A percentile compares a stretch with the other conserved stretches of the same genome.
Evolutionary conservation across 2,113 vertebrate species (phyloP).

Genomic region (Python bivittatus): DNA sequence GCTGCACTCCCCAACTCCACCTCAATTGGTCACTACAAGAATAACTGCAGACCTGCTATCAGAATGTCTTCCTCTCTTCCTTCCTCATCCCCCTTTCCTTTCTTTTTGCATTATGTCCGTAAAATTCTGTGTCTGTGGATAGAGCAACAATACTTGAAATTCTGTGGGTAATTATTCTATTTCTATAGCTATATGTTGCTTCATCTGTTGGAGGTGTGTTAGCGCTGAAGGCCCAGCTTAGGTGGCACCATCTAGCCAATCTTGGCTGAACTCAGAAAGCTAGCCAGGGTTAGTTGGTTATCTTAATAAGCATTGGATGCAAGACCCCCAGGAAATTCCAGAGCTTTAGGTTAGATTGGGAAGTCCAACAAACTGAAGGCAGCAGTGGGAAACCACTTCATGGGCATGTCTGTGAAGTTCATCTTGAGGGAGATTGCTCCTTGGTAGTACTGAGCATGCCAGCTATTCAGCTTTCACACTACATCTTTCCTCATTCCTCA

Average conservation of each 20-base stretch:
- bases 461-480: no score
- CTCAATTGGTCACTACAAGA: neutral
- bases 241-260: neutral
- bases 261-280: neutral
- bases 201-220: neutral
- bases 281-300: neutral
- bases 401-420: neutral
- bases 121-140: neutral
- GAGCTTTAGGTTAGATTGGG: neutral
- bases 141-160: neutral
- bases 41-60: neutral
- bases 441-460: neutral
- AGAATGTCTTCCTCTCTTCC: neutral
- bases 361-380: neutral
- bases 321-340: neutral
- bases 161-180: neutral
- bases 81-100: neutral
- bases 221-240: neutral
- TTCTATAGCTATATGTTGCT: neutral
- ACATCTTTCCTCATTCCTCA: no score
- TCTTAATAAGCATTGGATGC: neutral
- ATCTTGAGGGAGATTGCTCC: neutral
- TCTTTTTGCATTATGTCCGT: neutral
- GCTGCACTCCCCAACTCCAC: neutral
- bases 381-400: neutral